These are phyloP conservation scores for Danio jaintianensis DNA, from an alignment of 2,797 vertebrate species.

Conservation along the genomic window DNA sequence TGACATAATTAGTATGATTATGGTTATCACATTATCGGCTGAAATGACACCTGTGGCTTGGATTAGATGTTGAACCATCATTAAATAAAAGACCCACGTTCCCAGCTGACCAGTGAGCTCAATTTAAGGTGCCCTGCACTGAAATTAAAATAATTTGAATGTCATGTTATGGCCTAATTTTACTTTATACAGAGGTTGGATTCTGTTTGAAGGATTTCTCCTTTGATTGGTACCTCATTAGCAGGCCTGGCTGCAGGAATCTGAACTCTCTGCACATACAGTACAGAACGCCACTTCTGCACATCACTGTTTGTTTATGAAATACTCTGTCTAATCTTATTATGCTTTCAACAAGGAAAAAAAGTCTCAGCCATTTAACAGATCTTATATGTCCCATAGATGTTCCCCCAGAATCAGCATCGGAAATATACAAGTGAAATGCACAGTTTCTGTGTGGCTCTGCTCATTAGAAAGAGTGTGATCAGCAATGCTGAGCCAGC, in stretches of 20 bases:
- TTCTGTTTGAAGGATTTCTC: conserved; percentile 38
- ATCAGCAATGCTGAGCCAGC: conserved; percentile 24
- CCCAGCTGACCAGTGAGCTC: not conserved
- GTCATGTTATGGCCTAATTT: conserved; percentile 21
- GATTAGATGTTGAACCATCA: conserved; percentile 22
- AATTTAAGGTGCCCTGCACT: conserved; percentile 18
- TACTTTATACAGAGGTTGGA: conserved; percentile 11
- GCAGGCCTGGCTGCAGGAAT: not conserved
- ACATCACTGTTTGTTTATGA: conserved; percentile 14
- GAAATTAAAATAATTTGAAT: conserved; percentile 28
- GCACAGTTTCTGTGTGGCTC: not conserved
- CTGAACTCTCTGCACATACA: not conserved
- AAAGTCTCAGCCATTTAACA: conserved; percentile 11
- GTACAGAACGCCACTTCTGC: conserved; percentile 1
- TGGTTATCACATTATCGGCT: not conserved
- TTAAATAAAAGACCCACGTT: not conserved
- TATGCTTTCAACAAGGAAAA: not conserved
- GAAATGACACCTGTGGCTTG: conserved; percentile 19
- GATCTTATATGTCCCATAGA: not conserved
- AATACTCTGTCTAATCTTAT: conserved; percentile 8
- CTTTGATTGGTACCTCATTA: conserved; percentile 43
- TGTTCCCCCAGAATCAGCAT: not conserved
- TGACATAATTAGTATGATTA: not conserved
- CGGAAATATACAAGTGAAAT: conserved; percentile 5
- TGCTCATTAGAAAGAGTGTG: conserved; percentile 21